Evolutionary conservation across 1,140 invertebrate genomes (phyloP).

Genomic region (Oppia nitens): DNA sequence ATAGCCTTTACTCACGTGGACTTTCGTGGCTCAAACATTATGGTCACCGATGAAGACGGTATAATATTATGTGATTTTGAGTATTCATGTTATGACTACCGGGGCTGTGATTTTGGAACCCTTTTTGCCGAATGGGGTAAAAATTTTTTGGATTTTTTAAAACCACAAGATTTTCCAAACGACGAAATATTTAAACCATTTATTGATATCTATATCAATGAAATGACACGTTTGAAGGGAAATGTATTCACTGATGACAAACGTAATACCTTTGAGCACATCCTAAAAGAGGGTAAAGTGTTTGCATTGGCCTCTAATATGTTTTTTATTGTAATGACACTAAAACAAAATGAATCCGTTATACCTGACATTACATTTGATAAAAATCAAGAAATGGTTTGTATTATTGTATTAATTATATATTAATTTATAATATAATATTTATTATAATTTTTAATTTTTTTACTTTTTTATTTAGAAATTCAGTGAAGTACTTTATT

Average conservation of each 20-base stretch:
- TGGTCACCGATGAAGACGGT: neutral
- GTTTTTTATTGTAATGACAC: neutral
- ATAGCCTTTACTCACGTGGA: slow-evolving; percentile 1
- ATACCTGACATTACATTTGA: neutral
- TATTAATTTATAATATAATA: too few relatives aligned
- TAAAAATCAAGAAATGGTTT: too few relatives aligned
- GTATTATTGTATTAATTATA: too few relatives aligned
- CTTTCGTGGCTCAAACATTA: slow-evolving; percentile 2
- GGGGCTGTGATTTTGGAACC: slow-evolving; percentile 2
- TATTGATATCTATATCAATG: neutral
- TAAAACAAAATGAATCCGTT: neutral
- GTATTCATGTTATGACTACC: neutral
- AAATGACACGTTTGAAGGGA: neutral
- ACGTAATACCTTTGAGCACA: neutral
- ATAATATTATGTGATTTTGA: slow-evolving; percentile 1
- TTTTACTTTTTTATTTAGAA: too few relatives aligned
- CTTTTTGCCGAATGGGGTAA: neutral
- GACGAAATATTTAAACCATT: neutral
- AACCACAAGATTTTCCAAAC: neutral
- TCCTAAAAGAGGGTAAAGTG: slow-evolving; percentile 1
- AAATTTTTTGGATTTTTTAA: neutral
- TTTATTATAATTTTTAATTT: too few relatives aligned
- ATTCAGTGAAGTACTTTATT: too few relatives aligned
- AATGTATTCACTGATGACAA: neutral
- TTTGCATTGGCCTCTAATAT: neutral